A percentile compares a stretch with the other conserved stretches of the same genome.
Conservation (phyloP, 2,888 invertebrate species). For the Cactoblastis cactorum region DNA sequence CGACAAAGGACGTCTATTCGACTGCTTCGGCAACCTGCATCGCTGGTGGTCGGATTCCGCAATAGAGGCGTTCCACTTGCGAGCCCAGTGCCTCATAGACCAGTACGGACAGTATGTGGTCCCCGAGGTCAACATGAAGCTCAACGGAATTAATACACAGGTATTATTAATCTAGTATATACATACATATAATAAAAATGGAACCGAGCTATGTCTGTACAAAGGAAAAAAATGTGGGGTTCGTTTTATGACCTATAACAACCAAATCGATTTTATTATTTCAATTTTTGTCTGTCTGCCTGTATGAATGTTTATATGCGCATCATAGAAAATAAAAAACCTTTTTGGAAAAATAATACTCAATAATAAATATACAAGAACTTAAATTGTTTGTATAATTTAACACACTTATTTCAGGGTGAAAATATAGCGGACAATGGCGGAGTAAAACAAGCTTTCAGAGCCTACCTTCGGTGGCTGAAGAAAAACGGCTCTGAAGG, state of each 20-base stretch:
- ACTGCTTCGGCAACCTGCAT: conserved; percentile 94
- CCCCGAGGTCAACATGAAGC: conserved; percentile 86
- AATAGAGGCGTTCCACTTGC: conserved; percentile 85
- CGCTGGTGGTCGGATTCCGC: conserved; percentile 91
- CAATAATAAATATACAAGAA: too few relatives aligned
- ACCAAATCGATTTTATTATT: too few relatives aligned
- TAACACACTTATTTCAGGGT: conserved; percentile 65
- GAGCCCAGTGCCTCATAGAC: conserved; percentile 89
- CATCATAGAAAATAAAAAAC: too few relatives aligned
- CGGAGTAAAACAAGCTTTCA: conserved; percentile 94
- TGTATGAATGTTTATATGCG: too few relatives aligned
- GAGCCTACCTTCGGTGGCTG: conserved; percentile 90
- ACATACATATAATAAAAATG: too few relatives aligned
- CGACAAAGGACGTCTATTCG: conserved; percentile 94
- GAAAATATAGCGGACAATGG: conserved; percentile 99
- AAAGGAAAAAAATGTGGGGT: neutral
- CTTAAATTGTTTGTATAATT: too few relatives aligned
- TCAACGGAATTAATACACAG: conserved; percentile 90
- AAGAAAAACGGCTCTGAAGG: conserved; percentile 76
- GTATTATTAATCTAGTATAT: too few relatives aligned
- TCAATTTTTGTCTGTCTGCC: too few relatives aligned
- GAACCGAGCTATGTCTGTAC: too few relatives aligned
- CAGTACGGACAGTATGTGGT: conserved; percentile 92
- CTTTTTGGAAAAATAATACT: too few relatives aligned
- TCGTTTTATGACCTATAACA: too few relatives aligned